phyloP scores from a whole-genome alignment of 2,113 vertebrate genomes.

The Suncus etruscus region DNA sequence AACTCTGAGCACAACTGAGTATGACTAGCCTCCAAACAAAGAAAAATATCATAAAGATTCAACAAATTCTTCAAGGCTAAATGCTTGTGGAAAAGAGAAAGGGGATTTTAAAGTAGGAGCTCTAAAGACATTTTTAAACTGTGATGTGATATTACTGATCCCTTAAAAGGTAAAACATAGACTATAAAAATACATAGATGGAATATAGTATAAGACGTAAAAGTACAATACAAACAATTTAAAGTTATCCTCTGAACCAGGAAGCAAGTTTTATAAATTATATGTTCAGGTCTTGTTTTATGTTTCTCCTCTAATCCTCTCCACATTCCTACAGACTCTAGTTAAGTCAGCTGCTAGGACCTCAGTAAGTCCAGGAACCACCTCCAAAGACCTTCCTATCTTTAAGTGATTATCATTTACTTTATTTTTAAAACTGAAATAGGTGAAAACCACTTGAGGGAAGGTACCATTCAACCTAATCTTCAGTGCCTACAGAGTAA shows the following conservation, averaged over 20 bases:
- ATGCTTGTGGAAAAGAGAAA: not conserved
- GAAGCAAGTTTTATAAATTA: not conserved
- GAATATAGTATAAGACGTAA: constrained; percentile 31
- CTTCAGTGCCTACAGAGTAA: not conserved
- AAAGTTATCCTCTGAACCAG: not conserved
- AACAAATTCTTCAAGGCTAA: not conserved
- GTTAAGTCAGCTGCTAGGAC: not conserved
- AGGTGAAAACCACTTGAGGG: not conserved
- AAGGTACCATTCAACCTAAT: not conserved
- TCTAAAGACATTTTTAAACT: not conserved
- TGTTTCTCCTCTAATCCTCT: not conserved
- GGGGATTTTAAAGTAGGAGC: constrained; percentile 14
- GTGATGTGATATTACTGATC: constrained; percentile 5
- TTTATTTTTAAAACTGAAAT: not conserved
- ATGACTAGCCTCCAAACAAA: too few relatives aligned
- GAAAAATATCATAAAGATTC: not conserved
- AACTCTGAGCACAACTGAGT: too few relatives aligned
- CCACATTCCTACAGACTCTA: too few relatives aligned
- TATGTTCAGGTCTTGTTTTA: not conserved
- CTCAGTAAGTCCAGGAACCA: not conserved
- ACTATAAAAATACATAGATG: constrained; percentile 55
- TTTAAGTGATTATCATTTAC: not conserved
- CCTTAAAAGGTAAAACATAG: constrained; percentile 37
- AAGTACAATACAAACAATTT: constrained; percentile 11
- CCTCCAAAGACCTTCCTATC: not conserved